A percentile compares a stretch with the other conserved stretches of the same genome.
These are phyloP conservation scores for Cyanoramphus novaezelandiae DNA, from an alignment of 2,113 vertebrate species.

Conservation along the genomic window DNA sequence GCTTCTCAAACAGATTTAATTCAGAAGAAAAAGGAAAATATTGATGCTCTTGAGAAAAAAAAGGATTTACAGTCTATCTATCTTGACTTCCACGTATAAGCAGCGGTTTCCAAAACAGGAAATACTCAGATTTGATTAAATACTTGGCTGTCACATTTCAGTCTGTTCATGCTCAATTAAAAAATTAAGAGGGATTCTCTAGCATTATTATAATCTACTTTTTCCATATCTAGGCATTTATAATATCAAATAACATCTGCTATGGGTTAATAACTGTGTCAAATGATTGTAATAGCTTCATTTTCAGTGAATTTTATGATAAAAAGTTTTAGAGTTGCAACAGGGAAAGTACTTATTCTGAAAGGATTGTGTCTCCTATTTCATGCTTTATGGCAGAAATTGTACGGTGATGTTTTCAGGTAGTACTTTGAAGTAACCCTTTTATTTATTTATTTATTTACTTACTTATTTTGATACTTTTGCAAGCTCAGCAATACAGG, in stretches of 20 bases:
- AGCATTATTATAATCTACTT: conserved; percentile 46
- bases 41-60: conserved; percentile 29
- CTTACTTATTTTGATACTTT: background rate
- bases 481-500: background rate
- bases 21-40: conserved; percentile 42
- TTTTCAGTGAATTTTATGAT: conserved; percentile 11
- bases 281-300: conserved; percentile 44
- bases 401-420: background rate
- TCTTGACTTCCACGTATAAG: background rate
- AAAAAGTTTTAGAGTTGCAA: background rate
- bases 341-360: background rate
- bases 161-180: conserved; percentile 42
- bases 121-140: conserved; percentile 26
- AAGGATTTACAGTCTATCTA: background rate
- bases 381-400: background rate
- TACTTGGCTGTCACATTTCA: conserved; percentile 30
- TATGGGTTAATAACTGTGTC: conserved; percentile 33
- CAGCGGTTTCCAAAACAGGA: background rate
- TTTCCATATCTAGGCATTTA: conserved; percentile 34
- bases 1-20: conserved; percentile 34
- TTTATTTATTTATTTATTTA: background rate
- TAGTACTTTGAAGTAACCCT: background rate
- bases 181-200: conserved; percentile 31
- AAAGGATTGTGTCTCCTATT: background rate
- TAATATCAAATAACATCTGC: conserved; percentile 49